Conservation (phyloP, 2,113 vertebrate genomes). For the Lathamus discolor region DNA sequence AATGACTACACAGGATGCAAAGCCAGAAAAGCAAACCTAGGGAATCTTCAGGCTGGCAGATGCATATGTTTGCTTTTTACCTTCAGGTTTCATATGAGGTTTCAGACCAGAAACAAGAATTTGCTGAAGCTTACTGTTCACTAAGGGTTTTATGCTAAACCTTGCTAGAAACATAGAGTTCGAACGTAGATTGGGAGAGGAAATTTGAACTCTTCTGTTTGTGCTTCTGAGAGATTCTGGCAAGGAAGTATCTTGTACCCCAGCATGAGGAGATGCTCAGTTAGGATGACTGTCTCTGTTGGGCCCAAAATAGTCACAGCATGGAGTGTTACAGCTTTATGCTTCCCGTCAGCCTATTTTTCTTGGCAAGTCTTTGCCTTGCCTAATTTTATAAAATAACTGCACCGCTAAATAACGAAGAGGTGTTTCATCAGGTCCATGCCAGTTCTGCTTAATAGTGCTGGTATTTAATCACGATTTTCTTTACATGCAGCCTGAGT, state of each 20-base stretch:
- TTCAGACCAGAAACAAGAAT: background rate
- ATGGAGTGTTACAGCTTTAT: background rate
- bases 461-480: background rate
- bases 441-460: background rate
- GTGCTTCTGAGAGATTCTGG: background rate
- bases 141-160: background rate
- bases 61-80: background rate
- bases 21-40: background rate
- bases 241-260: background rate
- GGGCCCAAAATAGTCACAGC: fast-evolving
- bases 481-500: background rate
- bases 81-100: background rate
- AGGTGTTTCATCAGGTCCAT: background rate
- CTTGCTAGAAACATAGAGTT: background rate
- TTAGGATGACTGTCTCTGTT: background rate
- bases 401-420: background rate
- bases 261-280: background rate
- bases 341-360: background rate
- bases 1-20: background rate
- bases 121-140: background rate
- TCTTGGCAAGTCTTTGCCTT: background rate
- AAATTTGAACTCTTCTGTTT: background rate
- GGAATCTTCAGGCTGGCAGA: background rate
- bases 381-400: background rate
- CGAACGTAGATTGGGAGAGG: background rate